Conservation (phyloP, 2,888 invertebrate genomes). For the Gymnocheta viridis region DNA sequence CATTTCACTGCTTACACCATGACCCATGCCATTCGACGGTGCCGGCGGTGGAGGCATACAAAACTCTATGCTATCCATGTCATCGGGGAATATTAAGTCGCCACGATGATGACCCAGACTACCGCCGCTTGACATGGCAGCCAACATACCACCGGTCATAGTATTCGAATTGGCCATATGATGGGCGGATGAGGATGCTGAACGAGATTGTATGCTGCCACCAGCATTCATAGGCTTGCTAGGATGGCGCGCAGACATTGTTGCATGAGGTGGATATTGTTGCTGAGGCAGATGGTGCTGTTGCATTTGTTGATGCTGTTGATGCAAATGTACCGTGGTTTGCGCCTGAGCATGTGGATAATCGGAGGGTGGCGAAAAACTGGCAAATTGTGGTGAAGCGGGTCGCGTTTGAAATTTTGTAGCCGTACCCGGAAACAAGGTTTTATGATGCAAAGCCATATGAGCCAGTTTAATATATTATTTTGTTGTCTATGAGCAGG, state of each 20-base stretch:
- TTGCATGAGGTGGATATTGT: conserved; percentile 72
- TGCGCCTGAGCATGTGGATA: conserved; percentile 84
- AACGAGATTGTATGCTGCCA: conserved; percentile 63
- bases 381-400: conserved; percentile 84
- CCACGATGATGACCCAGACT: conserved; percentile 77
- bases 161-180: conserved; percentile 74
- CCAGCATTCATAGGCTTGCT: conserved; percentile 67
- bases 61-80: conserved; percentile 81
- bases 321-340: conserved; percentile 56
- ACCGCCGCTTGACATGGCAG: conserved; percentile 75
- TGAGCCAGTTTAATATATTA: conserved; percentile 64
- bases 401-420: conserved; percentile 80
- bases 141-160: conserved; percentile 71
- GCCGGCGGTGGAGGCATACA: conserved; percentile 78
- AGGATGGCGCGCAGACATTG: conserved; percentile 76
- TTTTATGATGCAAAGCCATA: conserved; percentile 71
- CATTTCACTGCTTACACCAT: conserved; percentile 73
- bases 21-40: conserved; percentile 75
- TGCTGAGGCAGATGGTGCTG: conserved; percentile 69
- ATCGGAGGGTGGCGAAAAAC: conserved; percentile 89
- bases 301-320: conserved; percentile 54
- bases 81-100: conserved; percentile 80
- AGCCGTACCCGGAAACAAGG: conserved; percentile 79
- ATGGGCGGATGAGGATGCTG: conserved; percentile 67
- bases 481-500: neutral